Base-by-base conservation (phyloP, 2,113 vertebrate genomes). In the Mirounga angustirostris region DNA sequence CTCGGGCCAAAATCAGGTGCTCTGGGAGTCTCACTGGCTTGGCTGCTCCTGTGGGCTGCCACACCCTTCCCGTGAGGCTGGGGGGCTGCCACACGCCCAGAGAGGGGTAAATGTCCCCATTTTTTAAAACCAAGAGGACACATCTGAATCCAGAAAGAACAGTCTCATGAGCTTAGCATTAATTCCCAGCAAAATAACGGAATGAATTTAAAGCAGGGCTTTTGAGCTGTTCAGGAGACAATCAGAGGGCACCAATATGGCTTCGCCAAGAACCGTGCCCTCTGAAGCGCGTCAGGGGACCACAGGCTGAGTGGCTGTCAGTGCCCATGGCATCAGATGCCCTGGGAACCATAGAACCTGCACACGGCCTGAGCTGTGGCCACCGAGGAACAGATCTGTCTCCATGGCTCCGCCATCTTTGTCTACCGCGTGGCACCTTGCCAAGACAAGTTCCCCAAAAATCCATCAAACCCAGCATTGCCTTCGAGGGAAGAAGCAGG, bases 381-480 rank as follows among this genome's bases (percentile, higher is more conserved):
- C 50, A 4, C n/a, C 0, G 0, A 22, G 30, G 56, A 33, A 24
- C 50, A n/a, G 10, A 13, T 50, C 52, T 13, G 21, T 12, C 13
- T 4, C 30, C 30, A 2, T 0, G 0, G 0, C 40, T 24, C 52
- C 7, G 12, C 9, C 8, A 0, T 46, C 40, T 24, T 4, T 12
- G 15, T 13, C 5, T 19, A 0, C 16, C 89, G 1, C 4, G 0
- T 0, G 0, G 46, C 33, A 0, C 12, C 74, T 61, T 4, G 8
- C 52, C 2, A 4, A 56, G 74, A n/a, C 1, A 1, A 8, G 3
- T 16, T n/a, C 10, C 46, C 79, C n/a, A 18, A 28, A 18, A 2
- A 4, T 8, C 50, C 24, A 15, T 52, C 1, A 76, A 18, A 10
- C 54, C 4, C 1, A 10, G 46, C 1, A 5, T 19, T 13, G 8